Conservation (phyloP, 2,888 invertebrate species). For the Torymus texanus region DNA sequence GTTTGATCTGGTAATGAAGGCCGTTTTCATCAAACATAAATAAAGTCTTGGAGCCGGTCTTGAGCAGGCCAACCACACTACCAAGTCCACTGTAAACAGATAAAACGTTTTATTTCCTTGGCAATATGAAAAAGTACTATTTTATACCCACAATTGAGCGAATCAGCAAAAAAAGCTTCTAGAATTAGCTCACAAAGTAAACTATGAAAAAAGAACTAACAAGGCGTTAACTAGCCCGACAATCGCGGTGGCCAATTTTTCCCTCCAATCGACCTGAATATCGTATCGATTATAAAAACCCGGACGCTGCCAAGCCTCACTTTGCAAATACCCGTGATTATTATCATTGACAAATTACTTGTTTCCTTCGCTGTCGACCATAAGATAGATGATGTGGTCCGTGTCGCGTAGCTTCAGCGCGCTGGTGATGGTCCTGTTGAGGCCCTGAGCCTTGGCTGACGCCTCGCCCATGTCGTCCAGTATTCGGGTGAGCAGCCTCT, state of each 20-base stretch:
- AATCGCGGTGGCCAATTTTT: too few species aligned
- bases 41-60: slow-evolving; percentile 92
- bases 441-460: slow-evolving; percentile 85
- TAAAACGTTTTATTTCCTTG: neutral
- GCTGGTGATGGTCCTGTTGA: slow-evolving; percentile 84
- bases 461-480: slow-evolving; percentile 84
- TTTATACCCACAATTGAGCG: neutral
- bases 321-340: neutral
- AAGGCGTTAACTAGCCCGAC: too few species aligned
- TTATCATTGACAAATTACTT: slow-evolving; percentile 74
- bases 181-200: too few species aligned
- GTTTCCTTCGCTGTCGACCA: slow-evolving; percentile 77
- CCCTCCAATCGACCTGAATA: too few species aligned
- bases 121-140: neutral
- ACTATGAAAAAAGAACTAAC: too few species aligned
- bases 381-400: slow-evolving; percentile 78
- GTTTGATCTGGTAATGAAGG: slow-evolving; percentile 85
- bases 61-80: slow-evolving; percentile 89
- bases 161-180: too few species aligned
- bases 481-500: slow-evolving; percentile 79
- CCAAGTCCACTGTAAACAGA: slow-evolving; percentile 79
- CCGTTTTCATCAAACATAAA: slow-evolving; percentile 87
- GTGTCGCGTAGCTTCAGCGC: slow-evolving; percentile 81
- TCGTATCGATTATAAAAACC: neutral
- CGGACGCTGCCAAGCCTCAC: neutral